Evolutionary conservation across 2,113 vertebrate genomes (phyloP), one percentile per base, ranked within the genome.

Genomic region (Cyphomyrus discorhynchus): DNA sequence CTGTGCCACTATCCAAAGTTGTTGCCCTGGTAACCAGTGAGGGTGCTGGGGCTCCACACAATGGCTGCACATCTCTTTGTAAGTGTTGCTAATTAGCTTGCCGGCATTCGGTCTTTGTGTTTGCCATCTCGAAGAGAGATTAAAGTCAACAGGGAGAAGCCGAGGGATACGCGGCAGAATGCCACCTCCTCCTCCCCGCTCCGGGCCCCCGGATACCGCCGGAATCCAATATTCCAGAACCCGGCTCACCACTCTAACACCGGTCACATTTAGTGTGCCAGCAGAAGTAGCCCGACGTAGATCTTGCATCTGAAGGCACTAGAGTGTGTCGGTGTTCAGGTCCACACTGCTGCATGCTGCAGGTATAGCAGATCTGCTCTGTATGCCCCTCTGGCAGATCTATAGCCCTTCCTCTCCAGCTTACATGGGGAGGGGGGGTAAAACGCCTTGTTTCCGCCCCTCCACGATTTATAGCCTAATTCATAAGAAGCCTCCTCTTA

Each of bases 71-170:
- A 95, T 94, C 94, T 93, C 95, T 95, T 92, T 93, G 91, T 94
- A 95, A 96, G 95, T 96, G 95, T 96, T 95, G 95, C 95, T 96
- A 96, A 96, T 96, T 95, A 96, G 95, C 95, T 95, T 94, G 94
- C 95, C 94, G 93, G 91, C 62, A 90, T 93, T 91, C 91, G 90
- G 91, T 92, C 94, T 96, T 96, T 95, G 96, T 95, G 94, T 89
- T 93, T 93, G 93, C 94, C 92, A 93, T 96, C 94, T 96, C 95
- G 94, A 95, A 96, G 92, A 95, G 94, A 95, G 95, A 95, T 95
- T 95, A 95, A 94, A 96, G 95, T 96, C 95, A 96, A 96, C 95
- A 93, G 93, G 94, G 94, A 95, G 92, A 92, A 85, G 90, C 89
- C 27, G 80, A 53, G 58, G 87, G 84, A 90, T 82, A 88, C 21